These are phyloP conservation scores for Drosophila colorata DNA, from an alignment of 2,888 invertebrate species.

Conservation along the genomic window DNA sequence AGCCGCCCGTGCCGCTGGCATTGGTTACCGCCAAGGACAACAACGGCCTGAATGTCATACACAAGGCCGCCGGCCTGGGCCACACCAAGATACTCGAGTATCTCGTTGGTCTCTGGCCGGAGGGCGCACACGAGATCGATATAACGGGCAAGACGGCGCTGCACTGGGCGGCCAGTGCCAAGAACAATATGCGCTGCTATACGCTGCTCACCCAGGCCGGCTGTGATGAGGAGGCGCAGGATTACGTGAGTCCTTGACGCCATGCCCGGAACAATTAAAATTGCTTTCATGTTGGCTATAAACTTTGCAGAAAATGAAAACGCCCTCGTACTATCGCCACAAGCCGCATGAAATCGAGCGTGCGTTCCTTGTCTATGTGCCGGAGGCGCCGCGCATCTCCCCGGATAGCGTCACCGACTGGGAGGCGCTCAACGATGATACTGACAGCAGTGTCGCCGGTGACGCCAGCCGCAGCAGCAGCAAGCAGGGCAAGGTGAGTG, in stretches of 20 bases:
- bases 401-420: slow-evolving; percentile 88
- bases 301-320: slow-evolving; percentile 90
- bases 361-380: slow-evolving; percentile 89
- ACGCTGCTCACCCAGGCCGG: slow-evolving; percentile 92
- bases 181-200: slow-evolving; percentile 92
- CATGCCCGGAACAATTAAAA: slow-evolving; percentile 49
- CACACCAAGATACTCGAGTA: slow-evolving; percentile 91
- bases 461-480: slow-evolving; percentile 57
- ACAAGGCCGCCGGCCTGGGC: slow-evolving; percentile 95
- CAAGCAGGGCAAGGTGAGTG: slow-evolving; percentile 72
- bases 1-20: slow-evolving; percentile 89
- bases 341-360: slow-evolving; percentile 92
- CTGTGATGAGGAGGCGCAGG: slow-evolving; percentile 93
- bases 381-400: slow-evolving; percentile 93
- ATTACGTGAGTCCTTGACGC: slow-evolving; percentile 89
- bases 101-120: slow-evolving; percentile 89
- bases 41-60: slow-evolving; percentile 93
- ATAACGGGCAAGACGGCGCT: slow-evolving; percentile 94
- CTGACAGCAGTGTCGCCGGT: slow-evolving; percentile 50
- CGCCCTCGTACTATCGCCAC: slow-evolving; percentile 92
- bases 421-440: slow-evolving; percentile 86
- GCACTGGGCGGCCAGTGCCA: slow-evolving; percentile 93
- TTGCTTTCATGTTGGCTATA: slow-evolving; percentile 20
- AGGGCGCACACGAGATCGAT: slow-evolving; percentile 90
- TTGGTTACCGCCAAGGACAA: slow-evolving; percentile 91